phyloP scores from a whole-genome alignment of 2,888 invertebrate species.

The Blera fallax region DNA sequence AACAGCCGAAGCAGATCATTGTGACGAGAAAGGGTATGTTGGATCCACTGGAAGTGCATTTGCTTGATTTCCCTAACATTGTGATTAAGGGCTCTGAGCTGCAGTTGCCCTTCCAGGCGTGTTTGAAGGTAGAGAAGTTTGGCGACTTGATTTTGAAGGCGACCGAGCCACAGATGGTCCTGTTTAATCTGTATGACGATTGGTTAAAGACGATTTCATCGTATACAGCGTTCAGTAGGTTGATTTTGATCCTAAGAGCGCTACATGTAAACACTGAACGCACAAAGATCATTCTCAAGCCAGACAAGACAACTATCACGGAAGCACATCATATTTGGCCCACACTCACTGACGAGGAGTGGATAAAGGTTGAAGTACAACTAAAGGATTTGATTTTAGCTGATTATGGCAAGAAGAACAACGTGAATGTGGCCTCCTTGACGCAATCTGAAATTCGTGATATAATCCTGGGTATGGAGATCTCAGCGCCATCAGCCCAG shows the following conservation, averaged over 20 bases:
- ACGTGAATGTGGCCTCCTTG: slow-evolving; percentile 98
- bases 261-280: slow-evolving; percentile 99
- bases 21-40: slow-evolving; percentile 99
- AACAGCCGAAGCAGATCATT: slow-evolving; percentile 99
- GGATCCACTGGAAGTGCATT: slow-evolving; percentile 99
- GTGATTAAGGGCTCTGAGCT: slow-evolving; percentile 99
- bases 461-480: slow-evolving; percentile 99
- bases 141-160: slow-evolving; percentile 99
- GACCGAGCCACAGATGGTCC: slow-evolving; percentile 99
- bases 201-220: slow-evolving; percentile 99
- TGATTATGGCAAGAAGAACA: slow-evolving; percentile 99
- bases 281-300: slow-evolving; percentile 98
- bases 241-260: slow-evolving; percentile 97
- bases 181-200: slow-evolving; percentile 99
- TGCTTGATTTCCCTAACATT: slow-evolving; percentile 99
- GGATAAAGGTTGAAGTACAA: slow-evolving; percentile 99
- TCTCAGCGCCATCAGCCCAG: slow-evolving; percentile 99
- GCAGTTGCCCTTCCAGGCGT: slow-evolving; percentile 99
- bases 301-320: slow-evolving; percentile 99
- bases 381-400: slow-evolving; percentile 99
- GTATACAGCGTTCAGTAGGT: slow-evolving; percentile 98
- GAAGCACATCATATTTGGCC: slow-evolving; percentile 99
- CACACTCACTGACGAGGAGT: slow-evolving; percentile 97
- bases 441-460: slow-evolving; percentile 99
- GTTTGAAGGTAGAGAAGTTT: slow-evolving; percentile 99